Conservation (phyloP, 2,113 vertebrate genomes). For the Rhegmatorhina hoffmannsi region DNA sequence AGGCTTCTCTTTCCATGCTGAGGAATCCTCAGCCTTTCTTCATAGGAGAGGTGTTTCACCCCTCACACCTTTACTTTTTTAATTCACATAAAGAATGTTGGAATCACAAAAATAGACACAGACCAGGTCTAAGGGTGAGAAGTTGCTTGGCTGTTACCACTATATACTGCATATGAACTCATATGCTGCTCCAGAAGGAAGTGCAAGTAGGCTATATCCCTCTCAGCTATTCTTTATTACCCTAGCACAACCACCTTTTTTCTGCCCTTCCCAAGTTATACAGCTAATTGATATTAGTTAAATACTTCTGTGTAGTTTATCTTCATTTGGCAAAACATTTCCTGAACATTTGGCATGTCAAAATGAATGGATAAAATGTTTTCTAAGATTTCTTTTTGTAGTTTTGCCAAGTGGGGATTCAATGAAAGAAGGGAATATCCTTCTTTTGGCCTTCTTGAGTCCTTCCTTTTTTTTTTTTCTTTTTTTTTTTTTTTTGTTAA, state of each 20-base stretch:
- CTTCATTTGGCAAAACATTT: not conserved
- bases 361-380: not conserved
- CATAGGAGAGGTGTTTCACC: not conserved
- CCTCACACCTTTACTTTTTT: not conserved
- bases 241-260: not conserved
- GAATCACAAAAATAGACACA: not conserved
- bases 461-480: not conserved
- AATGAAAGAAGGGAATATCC: not conserved
- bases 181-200: not conserved
- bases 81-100: not conserved
- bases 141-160: not conserved
- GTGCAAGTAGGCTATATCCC: fast-evolving
- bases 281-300: not conserved
- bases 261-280: not conserved
- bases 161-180: not conserved
- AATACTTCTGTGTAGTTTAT: not conserved
- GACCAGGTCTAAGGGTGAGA: not conserved
- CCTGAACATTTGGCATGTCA: not conserved
- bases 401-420: not conserved
- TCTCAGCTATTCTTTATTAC: not conserved
- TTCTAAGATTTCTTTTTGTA: not conserved
- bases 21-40: not conserved
- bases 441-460: not conserved
- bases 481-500: not conserved
- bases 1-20: not conserved